Evolutionary conservation across 2,113 vertebrate species (phyloP), one percentile per base, ranked within the genome.

Genomic region (Cygnus buccinator): DNA sequence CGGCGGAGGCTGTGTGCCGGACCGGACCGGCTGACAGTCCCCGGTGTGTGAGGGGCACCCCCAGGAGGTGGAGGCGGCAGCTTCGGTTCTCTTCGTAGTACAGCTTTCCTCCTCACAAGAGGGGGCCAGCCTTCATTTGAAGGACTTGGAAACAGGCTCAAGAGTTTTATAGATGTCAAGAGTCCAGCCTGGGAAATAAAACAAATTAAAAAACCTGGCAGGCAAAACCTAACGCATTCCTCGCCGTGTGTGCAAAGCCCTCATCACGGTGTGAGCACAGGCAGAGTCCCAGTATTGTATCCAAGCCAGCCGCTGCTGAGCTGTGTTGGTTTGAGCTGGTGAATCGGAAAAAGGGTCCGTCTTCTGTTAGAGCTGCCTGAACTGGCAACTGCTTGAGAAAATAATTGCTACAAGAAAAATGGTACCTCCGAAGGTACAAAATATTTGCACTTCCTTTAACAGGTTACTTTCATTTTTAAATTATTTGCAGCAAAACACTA

Each of bases 141-240:
- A 57, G 35, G n/a, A 44, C 12, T 2, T 5, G 14, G 46, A 70
- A 33, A 55, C 39, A 11, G 37, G n/a, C 43, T 29, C 55, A 58
- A 12, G 13, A 2, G 0, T 35, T 22, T 29, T 21, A 9, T 2
- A 14, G 12, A 16, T 9, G 26, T 7, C 58, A 7, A 25, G 58
- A 57, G 52, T 70, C n/a, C 44, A 5, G 22, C 9, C 4, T 2
- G n/a, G 59, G 14, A 62, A 62, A 25, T 23, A 25, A 21, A 39
- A 39, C 61, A 62, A 35, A 37, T 16, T 21, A 8, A 11, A 10
- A 10, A 25, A 8, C 7, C 7, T 2, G 9, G 4, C 20, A 2
- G 25, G 46, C 46, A 17, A 26, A 9, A 52, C 3, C 18, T 1
- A 12, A 4, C 39, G 2, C 43, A 12, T 18, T 68, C 7, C 33